Conservation (phyloP, 1,140 invertebrate genomes). For the Lasaia peninsularis region DNA sequence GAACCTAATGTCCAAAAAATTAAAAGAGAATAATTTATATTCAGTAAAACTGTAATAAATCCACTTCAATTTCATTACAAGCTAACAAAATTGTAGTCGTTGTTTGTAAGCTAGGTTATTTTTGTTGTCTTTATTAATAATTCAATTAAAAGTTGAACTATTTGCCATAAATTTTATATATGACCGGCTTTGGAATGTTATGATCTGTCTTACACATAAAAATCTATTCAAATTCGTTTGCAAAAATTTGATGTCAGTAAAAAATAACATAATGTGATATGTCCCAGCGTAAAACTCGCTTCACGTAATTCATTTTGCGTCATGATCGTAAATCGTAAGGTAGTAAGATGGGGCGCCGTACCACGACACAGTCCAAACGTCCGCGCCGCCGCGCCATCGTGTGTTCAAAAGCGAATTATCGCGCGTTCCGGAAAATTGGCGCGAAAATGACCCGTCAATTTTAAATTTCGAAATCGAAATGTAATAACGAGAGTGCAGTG, state of each 20-base stretch:
- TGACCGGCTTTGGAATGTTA: too few relatives aligned
- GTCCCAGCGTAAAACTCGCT: slow-evolving; percentile 30
- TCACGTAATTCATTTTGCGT: slow-evolving; percentile 53
- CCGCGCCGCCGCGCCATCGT: slow-evolving; percentile 56
- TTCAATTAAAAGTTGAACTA: too few relatives aligned
- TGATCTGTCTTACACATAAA: too few relatives aligned
- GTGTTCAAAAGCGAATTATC: slow-evolving; percentile 34
- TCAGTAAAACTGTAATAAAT: too few relatives aligned
- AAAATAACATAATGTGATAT: slow-evolving; percentile 43
- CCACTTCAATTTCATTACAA: too few relatives aligned
- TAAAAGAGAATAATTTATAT: too few relatives aligned
- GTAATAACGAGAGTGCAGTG: slow-evolving; percentile 48
- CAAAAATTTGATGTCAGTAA: too few relatives aligned
- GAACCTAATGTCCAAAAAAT: too few relatives aligned
- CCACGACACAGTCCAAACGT: slow-evolving; percentile 51
- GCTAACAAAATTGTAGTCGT: too few relatives aligned
- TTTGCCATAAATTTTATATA: too few relatives aligned
- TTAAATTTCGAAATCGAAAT: slow-evolving; percentile 41
- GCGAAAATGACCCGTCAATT: slow-evolving; percentile 68
- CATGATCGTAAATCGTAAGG: slow-evolving; percentile 66
- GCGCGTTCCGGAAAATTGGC: slow-evolving; percentile 61
- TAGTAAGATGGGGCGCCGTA: slow-evolving; percentile 50
- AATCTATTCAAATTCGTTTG: too few relatives aligned
- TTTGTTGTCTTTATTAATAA: too few relatives aligned
- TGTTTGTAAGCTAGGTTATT: not conserved